Conservation (phyloP, 2,797 vertebrate genomes). For the Sitta carolinensis region DNA sequence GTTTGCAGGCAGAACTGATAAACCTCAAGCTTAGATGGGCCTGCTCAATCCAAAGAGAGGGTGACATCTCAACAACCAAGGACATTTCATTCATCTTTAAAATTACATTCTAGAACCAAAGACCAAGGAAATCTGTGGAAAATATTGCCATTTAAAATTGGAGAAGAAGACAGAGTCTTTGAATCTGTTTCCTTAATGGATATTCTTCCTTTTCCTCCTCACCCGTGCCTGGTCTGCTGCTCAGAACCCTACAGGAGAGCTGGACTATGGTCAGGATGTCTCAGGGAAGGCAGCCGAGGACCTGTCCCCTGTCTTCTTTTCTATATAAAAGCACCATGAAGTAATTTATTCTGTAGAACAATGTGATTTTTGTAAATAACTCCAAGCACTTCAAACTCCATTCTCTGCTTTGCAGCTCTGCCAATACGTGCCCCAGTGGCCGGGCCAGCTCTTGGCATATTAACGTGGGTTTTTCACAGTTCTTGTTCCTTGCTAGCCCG, state of each 20-base stretch:
- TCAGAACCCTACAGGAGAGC: neutral
- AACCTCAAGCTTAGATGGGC: neutral
- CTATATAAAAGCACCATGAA: neutral
- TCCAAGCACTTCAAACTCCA: neutral
- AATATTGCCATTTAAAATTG: neutral
- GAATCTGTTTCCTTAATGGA: neutral
- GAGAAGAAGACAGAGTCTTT: neutral
- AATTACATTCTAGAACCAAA: neutral
- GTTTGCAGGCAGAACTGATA: neutral
- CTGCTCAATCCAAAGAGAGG: neutral
- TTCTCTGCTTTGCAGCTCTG: constrained; percentile 13
- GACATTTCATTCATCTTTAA: neutral
- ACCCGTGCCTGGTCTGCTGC: neutral
- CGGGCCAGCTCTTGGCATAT: neutral
- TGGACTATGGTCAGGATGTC: neutral
- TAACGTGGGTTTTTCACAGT: neutral
- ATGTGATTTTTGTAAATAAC: constrained; percentile 26
- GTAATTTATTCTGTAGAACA: constrained; percentile 20
- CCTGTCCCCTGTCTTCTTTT: neutral
- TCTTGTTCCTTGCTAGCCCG: neutral
- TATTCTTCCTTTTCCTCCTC: neutral
- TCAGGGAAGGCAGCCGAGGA: neutral
- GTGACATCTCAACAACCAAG: neutral
- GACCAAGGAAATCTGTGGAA: neutral
- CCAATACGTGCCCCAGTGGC: neutral